Evolutionary conservation across 2,113 vertebrate genomes (phyloP), one percentile per base, ranked within the genome.

Genomic region (Psilopsiagon aurifrons): DNA sequence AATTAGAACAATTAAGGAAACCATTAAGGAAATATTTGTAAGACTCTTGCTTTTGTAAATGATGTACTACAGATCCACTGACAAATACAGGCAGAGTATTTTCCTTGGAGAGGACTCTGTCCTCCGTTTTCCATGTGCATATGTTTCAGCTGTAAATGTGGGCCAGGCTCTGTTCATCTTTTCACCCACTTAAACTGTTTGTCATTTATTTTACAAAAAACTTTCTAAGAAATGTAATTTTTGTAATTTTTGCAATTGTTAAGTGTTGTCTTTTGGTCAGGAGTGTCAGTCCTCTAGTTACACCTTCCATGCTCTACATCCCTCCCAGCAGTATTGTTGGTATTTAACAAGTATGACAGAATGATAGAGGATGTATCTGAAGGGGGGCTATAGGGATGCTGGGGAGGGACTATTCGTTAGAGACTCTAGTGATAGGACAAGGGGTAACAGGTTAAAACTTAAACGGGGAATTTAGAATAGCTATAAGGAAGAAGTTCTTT

Each of bases 1-100:
- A 57, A 93, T 90, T 82, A 93, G 24, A 88, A 76, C 83, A 83
- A 94, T 93, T 92, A 94, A 49, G 39, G 44, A 91, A 76, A 59
- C 33, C 27, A 44, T 75, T 64, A 79, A 83, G 70, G 57, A 88
- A 83, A 63, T 44, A 59, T 91, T 89, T 86, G 33, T 91, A 92
- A 92, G 43, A 60, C 57, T 41, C 35, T 67, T 77, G 51, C 47
- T 68, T 96, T 95, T 93, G 41, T 43, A 94, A 80, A 81, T 77
- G 5, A 11, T 80, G 31, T 69, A 46, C 17, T 86, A 31, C 24
- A 41, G 28, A 75, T 57, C 6, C 37, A 70, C 44, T 55, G 86
- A 54, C 59, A 86, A 93, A 88, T 51, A 81, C 13, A 49, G 71
- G 19, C 27, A 91, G 81, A 54, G 81, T 13, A n/a, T 83, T 89